Conservation (phyloP, 2,113 vertebrate genomes). For the Chloropsis hardwickii region DNA sequence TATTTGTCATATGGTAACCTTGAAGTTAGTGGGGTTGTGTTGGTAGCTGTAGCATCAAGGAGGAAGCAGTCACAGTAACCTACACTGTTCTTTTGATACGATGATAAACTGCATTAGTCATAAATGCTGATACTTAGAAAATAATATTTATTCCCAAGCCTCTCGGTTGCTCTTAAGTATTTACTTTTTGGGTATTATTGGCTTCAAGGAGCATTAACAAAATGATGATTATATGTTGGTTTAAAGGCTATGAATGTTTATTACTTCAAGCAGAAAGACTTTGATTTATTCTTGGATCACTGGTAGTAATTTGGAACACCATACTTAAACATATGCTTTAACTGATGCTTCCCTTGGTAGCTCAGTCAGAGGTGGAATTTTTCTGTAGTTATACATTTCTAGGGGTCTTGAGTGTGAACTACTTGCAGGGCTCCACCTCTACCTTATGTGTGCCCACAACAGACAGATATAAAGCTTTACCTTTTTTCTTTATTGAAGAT, state of each 20-base stretch:
- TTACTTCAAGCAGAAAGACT: not conserved
- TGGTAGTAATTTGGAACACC: not conserved
- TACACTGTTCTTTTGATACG: not conserved
- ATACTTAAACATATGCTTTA: not conserved
- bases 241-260: constrained; percentile 22
- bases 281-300: not conserved
- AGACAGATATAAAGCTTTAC: not conserved
- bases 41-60: not conserved
- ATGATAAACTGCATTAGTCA: not conserved
- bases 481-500: not conserved
- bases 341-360: not conserved
- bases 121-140: not conserved
- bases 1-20: not conserved
- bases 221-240: not conserved
- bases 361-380: not conserved
- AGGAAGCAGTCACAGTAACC: not conserved
- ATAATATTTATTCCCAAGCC: not conserved
- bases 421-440: not conserved
- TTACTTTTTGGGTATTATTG: constrained; percentile 10
- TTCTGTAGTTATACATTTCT: not conserved
- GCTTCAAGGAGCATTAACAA: not conserved
- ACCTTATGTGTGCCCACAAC: not conserved
- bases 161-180: constrained; percentile 1
- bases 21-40: not conserved
- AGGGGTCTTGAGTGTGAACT: accelerated